Conservation (phyloP, 2,888 invertebrate genomes). For the Eulithis testata region DNA sequence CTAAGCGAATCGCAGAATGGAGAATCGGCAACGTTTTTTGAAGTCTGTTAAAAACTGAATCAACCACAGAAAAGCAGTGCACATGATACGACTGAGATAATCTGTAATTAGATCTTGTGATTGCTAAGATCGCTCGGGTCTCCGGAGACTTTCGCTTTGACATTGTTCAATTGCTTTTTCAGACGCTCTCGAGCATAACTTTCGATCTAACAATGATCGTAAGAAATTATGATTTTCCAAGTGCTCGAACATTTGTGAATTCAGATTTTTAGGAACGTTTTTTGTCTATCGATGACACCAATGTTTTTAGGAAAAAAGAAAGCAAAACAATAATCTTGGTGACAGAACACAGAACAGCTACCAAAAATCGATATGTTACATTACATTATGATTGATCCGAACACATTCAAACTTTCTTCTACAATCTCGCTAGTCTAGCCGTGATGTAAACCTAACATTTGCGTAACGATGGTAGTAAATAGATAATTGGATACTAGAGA, state of each 20-base stretch:
- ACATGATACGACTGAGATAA: constrained; percentile 38
- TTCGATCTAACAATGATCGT: constrained; percentile 41
- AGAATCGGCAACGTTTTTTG: neutral
- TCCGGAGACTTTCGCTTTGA: constrained; percentile 39
- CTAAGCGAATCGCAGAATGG: neutral
- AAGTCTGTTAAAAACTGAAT: constrained; percentile 28
- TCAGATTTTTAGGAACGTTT: neutral
- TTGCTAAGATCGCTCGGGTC: constrained; percentile 28
- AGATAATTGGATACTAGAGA: constrained; percentile 13
- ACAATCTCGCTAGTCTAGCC: neutral
- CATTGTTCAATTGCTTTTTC: constrained; percentile 42
- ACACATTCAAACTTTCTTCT: too few relatives aligned
- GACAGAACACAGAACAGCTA: too few relatives aligned
- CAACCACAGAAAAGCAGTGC: constrained; percentile 29
- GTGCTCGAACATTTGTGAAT: constrained; percentile 16
- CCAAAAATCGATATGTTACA: too few relatives aligned
- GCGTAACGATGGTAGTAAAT: constrained; percentile 1
- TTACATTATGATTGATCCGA: too few relatives aligned
- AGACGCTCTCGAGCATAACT: constrained; percentile 39
- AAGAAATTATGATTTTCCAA: constrained; percentile 37
- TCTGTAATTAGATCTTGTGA: constrained; percentile 41
- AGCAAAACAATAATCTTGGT: too few relatives aligned
- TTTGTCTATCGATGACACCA: too few relatives aligned
- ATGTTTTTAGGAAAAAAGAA: too few relatives aligned
- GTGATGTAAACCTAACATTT: constrained; percentile 2